Percentiles rank a stretch among this genome's conserved stretches.
phyloP scores from a whole-genome alignment of 2,888 invertebrate species.

The Drosophila atripex region DNA sequence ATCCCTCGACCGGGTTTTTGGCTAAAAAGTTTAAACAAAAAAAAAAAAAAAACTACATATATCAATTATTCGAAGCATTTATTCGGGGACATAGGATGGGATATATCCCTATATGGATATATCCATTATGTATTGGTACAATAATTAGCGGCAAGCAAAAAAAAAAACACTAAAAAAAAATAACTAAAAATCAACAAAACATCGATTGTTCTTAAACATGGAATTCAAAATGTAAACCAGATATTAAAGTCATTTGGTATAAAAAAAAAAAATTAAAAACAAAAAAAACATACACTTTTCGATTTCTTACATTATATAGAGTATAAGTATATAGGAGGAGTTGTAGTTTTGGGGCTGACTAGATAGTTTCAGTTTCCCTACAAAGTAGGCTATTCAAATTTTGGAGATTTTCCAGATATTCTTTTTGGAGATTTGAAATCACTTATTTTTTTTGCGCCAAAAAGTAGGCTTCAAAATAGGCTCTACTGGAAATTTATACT shows the following conservation, averaged over 20 bases:
- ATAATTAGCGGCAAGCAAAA: conserved; percentile 73
- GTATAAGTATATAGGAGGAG: too few relatives aligned
- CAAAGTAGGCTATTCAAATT: background rate
- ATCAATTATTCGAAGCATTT: conserved; percentile 83
- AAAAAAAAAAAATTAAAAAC: conserved; percentile 69
- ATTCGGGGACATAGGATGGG: conserved; percentile 60
- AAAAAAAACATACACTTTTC: conserved; percentile 54
- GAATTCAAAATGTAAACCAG: conserved; percentile 71
- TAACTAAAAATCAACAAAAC: conserved; percentile 53
- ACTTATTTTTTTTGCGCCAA: background rate
- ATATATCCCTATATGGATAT: conserved; percentile 44
- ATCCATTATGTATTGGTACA: conserved; percentile 70
- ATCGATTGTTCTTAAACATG: conserved; percentile 76
- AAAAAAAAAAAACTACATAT: conserved; percentile 70
- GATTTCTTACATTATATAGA: conserved; percentile 35
- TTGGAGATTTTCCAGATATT: background rate
- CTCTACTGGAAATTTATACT: background rate
- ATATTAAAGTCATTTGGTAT: conserved; percentile 72
- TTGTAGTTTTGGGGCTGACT: conserved; percentile 1
- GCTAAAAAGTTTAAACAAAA: background rate
- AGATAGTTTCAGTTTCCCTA: background rate
- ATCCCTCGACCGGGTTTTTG: background rate
- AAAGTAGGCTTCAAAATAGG: background rate
- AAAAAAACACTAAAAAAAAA: conserved; percentile 15
- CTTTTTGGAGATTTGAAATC: background rate